Conservation (phyloP, 37 sponge, comb jelly and placozoan genomes). For the Dysidea cf. avara region DNA sequence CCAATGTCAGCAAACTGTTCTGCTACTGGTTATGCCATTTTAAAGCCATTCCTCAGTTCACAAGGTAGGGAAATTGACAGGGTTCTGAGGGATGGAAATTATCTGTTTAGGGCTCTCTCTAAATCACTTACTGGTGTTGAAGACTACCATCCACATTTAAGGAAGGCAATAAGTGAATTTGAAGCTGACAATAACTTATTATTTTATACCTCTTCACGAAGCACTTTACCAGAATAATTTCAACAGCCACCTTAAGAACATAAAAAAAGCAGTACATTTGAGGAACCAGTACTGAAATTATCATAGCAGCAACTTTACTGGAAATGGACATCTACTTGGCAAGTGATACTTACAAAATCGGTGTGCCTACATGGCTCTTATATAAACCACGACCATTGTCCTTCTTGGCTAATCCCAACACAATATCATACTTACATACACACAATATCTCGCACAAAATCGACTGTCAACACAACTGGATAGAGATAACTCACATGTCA, state of each 20-base stretch:
- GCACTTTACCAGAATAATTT: no score
- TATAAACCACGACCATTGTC: no score
- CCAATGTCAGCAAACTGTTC: no score
- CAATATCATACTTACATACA: no score
- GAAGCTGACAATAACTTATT: neutral
- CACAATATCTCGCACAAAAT: no score
- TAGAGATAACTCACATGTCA: no score
- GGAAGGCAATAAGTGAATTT: no score
- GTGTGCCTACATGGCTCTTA: conserved; percentile 7
- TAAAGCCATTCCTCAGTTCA: neutral
- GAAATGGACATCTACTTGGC: conserved; percentile 8
- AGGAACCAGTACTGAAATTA: conserved; percentile 8
- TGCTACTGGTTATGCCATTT: neutral
- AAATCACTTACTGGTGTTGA: conserved; percentile 7
- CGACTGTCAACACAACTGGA: no score
- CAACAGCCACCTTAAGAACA: conserved; percentile 8
- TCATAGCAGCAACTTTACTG: conserved; percentile 4
- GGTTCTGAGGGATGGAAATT: conserved; percentile 12
- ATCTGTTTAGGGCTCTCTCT: conserved; percentile 8
- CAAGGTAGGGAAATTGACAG: conserved; percentile 4
- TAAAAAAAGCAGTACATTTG: conserved; percentile 9
- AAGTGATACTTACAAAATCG: conserved; percentile 4
- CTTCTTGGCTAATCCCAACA: no score
- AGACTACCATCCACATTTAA: no score
- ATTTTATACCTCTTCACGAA: no score